phyloP scores from a whole-genome alignment of 2,888 invertebrate species.

The Pollenia labialis region DNA sequence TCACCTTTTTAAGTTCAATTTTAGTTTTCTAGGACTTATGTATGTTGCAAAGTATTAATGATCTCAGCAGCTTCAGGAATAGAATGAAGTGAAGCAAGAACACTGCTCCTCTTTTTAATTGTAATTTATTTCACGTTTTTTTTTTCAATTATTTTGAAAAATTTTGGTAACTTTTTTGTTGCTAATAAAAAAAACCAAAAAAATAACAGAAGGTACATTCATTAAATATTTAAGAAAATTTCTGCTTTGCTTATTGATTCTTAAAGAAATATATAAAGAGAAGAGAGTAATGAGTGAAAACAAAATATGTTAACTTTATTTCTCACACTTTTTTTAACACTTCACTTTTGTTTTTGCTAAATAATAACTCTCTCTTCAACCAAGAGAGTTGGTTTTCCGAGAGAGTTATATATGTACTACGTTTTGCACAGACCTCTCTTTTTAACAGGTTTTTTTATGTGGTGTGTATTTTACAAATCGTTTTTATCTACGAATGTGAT shows the following conservation, averaged over 20 bases:
- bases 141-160: constrained; percentile 9
- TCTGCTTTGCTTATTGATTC: constrained; percentile 22
- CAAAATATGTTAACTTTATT: not conserved
- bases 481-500: constrained; percentile 49
- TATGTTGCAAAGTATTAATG: not conserved
- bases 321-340: constrained; percentile 29
- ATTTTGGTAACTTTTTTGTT: constrained; percentile 48
- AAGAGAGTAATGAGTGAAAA: constrained; percentile 17
- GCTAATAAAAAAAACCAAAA: constrained; percentile 63
- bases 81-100: constrained; percentile 16
- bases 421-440: constrained; percentile 53
- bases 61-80: constrained; percentile 38
- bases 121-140: constrained; percentile 22
- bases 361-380: not conserved
- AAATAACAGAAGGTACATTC: constrained; percentile 69
- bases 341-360: constrained; percentile 31
- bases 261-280: not conserved
- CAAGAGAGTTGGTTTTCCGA: constrained; percentile 4
- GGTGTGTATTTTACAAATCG: constrained; percentile 36
- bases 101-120: constrained; percentile 44
- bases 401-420: constrained; percentile 21
- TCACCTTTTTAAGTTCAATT: constrained; percentile 64
- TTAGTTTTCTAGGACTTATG: constrained; percentile 25
- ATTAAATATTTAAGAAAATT: constrained; percentile 52
- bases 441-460: constrained; percentile 51